Base-by-base conservation (phyloP, 2,888 invertebrate species). In the Platycheirus albimanus region DNA sequence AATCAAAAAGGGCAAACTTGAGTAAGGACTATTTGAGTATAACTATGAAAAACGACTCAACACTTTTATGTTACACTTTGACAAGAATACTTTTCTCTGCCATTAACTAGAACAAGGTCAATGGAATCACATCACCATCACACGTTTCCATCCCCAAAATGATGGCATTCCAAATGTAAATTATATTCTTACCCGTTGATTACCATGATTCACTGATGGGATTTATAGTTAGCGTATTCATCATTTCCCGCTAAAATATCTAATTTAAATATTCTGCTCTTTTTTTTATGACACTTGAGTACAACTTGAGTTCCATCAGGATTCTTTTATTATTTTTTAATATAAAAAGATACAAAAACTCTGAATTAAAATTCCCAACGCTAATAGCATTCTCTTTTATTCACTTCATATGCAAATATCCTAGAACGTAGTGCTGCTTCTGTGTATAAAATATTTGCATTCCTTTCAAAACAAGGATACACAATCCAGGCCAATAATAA, bases 401-500 rank as follows among this genome's bases (percentile, higher is more conserved):
- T n/a, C 58, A 38, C 58, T 70, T 58, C 70, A 28, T 49, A 70
- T 70, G 70, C 41, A 49, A 70, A 70, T 41, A 41, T 41, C 13
- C 5, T 6, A 13, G n/a, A 11, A 10, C 38, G 13, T 8, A 33
- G 13, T 13, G 13, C 13, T 3, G n/a, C n/a, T 41, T 3, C 13
- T 41, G 13, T 41, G 38, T 13, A 13, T 41, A 41, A 41, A 13
- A 13, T 13, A 41, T 41, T 33, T 33, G 38, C 38, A 41, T 13
- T 43, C 41, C 24, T 36, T 47, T 69, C 36, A 47, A 28, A 45
- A 45, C 70, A 49, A 49, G 47, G 58, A 70, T 70, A 58, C 56
- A 58, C 38, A 45, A 47, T 47, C 47, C 58, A 36, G 47, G 47
- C 70, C 58, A 70, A 70, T 70, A 69, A 69, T 47, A 56, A 69